Base-by-base conservation (phyloP, 2,113 vertebrate species). In the Nothobranchius kuhntae region DNA sequence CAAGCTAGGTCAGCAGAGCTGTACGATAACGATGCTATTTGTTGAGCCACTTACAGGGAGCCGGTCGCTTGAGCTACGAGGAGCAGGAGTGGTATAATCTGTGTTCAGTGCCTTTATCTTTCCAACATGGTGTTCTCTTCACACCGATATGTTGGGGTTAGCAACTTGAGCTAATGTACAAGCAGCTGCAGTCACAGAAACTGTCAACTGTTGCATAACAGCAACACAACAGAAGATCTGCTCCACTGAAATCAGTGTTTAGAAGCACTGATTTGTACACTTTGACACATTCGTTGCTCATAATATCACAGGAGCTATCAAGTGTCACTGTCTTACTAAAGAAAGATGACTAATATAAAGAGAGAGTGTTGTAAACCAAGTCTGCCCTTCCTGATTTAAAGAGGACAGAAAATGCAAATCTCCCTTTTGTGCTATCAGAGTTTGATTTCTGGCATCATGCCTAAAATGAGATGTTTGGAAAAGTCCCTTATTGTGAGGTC, bases 101-200 rank as follows among this genome's bases (percentile, higher is more conserved):
- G 66, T 55, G 76, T 86, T 84, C 76, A 30, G 81, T 79, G 58
- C 68, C 85, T 88, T 89, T 89, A 86, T 87, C 84, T 79, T 58
- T 67, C 58, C 54, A 24, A 56, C 0, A 26, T 9, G 42, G 59
- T 56, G 76, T 70, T 85, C 65, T 45, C 75, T 67, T 67, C 71
- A 67, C 69, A 56, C 73, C 78, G 85, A 89, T 83, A 71, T 78
- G 85, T 77, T 72, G 73, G 81, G 69, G 72, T 79, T 0, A 50
- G 76, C 71, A 66, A 53, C 71, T 71, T n/a, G 2, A 63, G 80
- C 70, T 87, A 84, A 87, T 67, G 77, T 69, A 54, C 74, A 75
- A 65, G 85, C 78, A 84, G 83, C 87, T 86, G 77, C 81, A 76
- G 40, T 59, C 57, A 1, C 52, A 69, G 81, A 79, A 84, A 71